Evolutionary conservation across 2,113 vertebrate species (phyloP), one percentile per base, ranked within the genome.

Genomic region (Riparia riparia): DNA sequence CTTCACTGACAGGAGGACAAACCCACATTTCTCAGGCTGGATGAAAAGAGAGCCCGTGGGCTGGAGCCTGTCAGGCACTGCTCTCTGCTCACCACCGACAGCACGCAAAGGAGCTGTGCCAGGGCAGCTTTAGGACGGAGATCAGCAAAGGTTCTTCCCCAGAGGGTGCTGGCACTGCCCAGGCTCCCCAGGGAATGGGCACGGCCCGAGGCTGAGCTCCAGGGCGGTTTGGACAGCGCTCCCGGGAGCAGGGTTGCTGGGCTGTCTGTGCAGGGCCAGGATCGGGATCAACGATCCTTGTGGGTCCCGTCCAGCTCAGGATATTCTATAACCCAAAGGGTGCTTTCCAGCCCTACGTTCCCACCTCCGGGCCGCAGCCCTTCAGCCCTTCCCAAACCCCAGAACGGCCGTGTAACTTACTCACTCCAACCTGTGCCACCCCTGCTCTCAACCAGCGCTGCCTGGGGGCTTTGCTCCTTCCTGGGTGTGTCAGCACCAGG

Each of bases 191-290:
- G 34, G 79, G 29, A 69, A 82, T 17, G n/a, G 63, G 10, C 29
- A 49, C 3, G 0, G 34, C 71, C 44, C 1, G 1, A 50, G 71
- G 71, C 61, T 66, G 82, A 76, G 53, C 26, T 86, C 31, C 51
- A 44, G 61, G 17, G 20, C 19, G 0, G 0, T 16, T 49, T 10
- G 34, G 50, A 24, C 42, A 42, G 0, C 3, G 0, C 21, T 44
- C 0, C 20, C 45, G 37, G 45, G 20, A 2, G 3, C 53, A 60
- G 53, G 32, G 2, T 26, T 77, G 44, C 1, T 77, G 72, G 63
- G 29, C 29, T 3, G 34, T 42, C 25, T 58, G 71, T 11, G 37
- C 63, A 68, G 44, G 81, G 56, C 1, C 68, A 54, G 49, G 63
- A 26, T 5, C 44, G 17, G 72, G 32, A 39, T 45, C 17, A 14